These are phyloP conservation scores for Sepioteuthis lessoniana DNA, from an alignment of 2,888 invertebrate species.

Conservation along the genomic window DNA sequence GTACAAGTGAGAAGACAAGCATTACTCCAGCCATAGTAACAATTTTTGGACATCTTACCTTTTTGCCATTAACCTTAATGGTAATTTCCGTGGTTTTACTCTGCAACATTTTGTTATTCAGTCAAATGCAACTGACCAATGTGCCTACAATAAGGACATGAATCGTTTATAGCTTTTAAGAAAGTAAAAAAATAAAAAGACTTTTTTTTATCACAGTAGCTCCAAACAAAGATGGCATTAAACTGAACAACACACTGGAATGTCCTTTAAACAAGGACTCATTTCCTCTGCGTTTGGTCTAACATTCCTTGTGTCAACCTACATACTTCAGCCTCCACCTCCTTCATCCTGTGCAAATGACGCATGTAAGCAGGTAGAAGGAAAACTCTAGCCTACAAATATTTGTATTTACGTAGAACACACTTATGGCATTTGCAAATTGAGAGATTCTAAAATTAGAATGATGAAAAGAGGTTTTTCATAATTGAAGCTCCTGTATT, in stretches of 20 bases:
- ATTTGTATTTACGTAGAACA: not conserved
- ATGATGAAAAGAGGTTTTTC: no score
- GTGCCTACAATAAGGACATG: slow-evolving; percentile 33
- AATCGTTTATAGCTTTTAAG: not conserved
- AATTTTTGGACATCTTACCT: slow-evolving; percentile 25
- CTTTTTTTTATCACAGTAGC: not conserved
- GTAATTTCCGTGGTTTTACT: slow-evolving; percentile 37
- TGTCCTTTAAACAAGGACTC: not conserved
- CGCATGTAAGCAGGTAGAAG: not conserved
- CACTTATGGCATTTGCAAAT: not conserved
- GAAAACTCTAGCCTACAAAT: not conserved
- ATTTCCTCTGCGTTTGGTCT: not conserved
- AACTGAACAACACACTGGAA: not conserved
- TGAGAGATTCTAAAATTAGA: not conserved
- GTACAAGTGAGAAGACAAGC: not conserved
- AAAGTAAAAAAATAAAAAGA: not conserved
- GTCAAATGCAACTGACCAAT: not conserved
- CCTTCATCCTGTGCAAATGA: not conserved
- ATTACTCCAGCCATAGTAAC: not conserved
- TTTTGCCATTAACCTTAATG: slow-evolving; percentile 44
- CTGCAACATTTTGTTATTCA: slow-evolving; percentile 15
- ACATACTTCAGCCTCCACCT: not conserved
- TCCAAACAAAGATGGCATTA: not conserved
- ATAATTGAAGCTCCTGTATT: no score
- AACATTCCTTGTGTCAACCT: not conserved